Conservation (phyloP, 1,140 invertebrate genomes). For the Charaxes varanes region DNA sequence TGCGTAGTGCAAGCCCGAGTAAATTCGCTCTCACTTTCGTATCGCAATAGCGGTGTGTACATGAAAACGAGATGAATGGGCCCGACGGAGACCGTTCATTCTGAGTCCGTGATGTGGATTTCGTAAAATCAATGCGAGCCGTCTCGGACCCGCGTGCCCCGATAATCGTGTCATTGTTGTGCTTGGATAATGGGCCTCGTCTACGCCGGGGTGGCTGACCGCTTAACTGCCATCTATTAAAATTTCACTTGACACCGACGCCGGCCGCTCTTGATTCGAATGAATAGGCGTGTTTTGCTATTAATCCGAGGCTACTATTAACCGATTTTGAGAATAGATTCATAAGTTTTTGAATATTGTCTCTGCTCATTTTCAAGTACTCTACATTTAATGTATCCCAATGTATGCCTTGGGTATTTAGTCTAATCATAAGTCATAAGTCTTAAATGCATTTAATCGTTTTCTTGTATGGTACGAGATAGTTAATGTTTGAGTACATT, state of each 20-base stretch:
- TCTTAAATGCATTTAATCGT: no score
- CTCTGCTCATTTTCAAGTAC: no score
- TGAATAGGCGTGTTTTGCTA: slow-evolving; percentile 6
- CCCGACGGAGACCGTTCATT: slow-evolving; percentile 61
- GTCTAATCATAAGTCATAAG: no score
- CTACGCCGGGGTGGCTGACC: slow-evolving; percentile 42
- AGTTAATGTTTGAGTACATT: no score
- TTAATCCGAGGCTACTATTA: no score
- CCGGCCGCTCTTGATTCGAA: slow-evolving; percentile 25
- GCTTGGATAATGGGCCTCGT: slow-evolving; percentile 48
- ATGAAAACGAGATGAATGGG: slow-evolving; percentile 72
- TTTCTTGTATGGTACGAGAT: no score
- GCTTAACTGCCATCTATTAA: slow-evolving; percentile 48
- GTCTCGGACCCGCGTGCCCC: slow-evolving; percentile 54
- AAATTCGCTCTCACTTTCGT: slow-evolving; percentile 71
- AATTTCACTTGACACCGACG: slow-evolving; percentile 43
- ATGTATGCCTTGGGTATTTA: no score
- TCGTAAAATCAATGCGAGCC: slow-evolving; percentile 66
- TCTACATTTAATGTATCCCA: no score
- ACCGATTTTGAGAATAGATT: no score
- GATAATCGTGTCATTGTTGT: slow-evolving; percentile 63
- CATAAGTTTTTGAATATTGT: no score
- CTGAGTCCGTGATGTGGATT: slow-evolving; percentile 64
- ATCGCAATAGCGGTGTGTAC: slow-evolving; percentile 67
- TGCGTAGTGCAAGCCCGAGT: slow-evolving; percentile 60